Evolutionary conservation across 2,888 invertebrate genomes (phyloP), one percentile per base, ranked within the genome.

Genomic region (Gandaritis pyraliata): DNA sequence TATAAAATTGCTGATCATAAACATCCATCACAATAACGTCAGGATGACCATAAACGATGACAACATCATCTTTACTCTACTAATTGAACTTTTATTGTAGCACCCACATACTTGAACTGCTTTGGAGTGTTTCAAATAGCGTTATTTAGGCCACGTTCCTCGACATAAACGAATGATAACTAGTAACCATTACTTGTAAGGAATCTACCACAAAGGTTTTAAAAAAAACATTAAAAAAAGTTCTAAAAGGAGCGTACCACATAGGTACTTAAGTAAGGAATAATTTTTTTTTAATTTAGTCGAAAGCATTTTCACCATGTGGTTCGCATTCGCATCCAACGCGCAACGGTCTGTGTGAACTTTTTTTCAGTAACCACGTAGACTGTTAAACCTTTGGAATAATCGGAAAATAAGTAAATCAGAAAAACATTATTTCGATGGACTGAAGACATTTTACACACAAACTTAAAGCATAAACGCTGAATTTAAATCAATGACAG

Each of bases 1-100:
- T 58, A 58, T 36, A 16, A 51, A 29, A 48, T 48, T 39, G 29
- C 56, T 55, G 53, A 54, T 72, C 71, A 51, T 75, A 72, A 73
- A 72, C 65, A 66, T 69, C 73, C 59, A 68, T 71, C 70, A 68
- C 70, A 73, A 67, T 71, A 74, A 66, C 49, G 46, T 50, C 64
- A 58, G 60, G 66, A 65, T 68, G 66, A 61, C 69, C 68, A 66
- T 65, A 64, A 66, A 41, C 8, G 64, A 65, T 71, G 72, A 77
- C 72, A 72, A 55, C 69, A 67, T 59, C 71, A 64, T 66, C 61
- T 58, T 55, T 18, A 56, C 68, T 58, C 57, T 18, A 56, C 68
- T 64, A 66, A 66, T 65, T 69, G 58, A 65, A 46, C 57, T 65
- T 65, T 61, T 61, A 36, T 51, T 33, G 39, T 43, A 16, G 11